These are phyloP conservation scores for Cliona cf. orientalis DNA, from an alignment of 37 sponge, comb jelly and placozoan species.

Conservation along the genomic window DNA sequence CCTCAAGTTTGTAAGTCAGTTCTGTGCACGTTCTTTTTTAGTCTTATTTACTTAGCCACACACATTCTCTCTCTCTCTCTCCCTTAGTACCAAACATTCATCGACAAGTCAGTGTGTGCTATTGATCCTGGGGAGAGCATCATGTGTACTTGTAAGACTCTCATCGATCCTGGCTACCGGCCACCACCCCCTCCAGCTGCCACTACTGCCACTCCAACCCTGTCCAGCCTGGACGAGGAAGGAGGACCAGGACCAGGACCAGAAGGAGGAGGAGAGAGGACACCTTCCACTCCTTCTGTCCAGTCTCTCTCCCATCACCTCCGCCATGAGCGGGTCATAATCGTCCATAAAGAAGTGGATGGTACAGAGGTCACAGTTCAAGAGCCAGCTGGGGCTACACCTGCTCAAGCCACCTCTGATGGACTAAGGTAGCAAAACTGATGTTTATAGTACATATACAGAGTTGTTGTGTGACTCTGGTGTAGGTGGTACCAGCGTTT, in stretches of 20 bases:
- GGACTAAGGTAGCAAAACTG: too few relatives aligned
- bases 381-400: neutral
- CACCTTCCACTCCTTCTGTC: neutral
- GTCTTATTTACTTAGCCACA: neutral
- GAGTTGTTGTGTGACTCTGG: neutral
- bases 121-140: constrained; percentile 32
- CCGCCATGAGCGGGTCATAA: too few relatives aligned
- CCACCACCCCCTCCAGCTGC: too few relatives aligned
- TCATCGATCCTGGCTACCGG: constrained; percentile 56
- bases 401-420: neutral
- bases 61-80: neutral
- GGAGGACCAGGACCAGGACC: neutral
- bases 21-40: too few relatives aligned
- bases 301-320: too few relatives aligned
- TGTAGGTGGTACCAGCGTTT: constrained; percentile 28
- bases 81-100: constrained; percentile 56
- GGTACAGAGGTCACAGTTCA: neutral
- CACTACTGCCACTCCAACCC: neutral
- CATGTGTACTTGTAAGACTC: constrained; percentile 31
- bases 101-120: constrained; percentile 12
- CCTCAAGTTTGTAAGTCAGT: constrained; percentile 38
- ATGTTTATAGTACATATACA: neutral
- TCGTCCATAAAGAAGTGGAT: constrained; percentile 61
- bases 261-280: neutral
- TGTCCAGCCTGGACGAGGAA: neutral